Evolutionary conservation across 2,888 invertebrate genomes (phyloP).

Genomic region (Mimachlamys varia): DNA sequence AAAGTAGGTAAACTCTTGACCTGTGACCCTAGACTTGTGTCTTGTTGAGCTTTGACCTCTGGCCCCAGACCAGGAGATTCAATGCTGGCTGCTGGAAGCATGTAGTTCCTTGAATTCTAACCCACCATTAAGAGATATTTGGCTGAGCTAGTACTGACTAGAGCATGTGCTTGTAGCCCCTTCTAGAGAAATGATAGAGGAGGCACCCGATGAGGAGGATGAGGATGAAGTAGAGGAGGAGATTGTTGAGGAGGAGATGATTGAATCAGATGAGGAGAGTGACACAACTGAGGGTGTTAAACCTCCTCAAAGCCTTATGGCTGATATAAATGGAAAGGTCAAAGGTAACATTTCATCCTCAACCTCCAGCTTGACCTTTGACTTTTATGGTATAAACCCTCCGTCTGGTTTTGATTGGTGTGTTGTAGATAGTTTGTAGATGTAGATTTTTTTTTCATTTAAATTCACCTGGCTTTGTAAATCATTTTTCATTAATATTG

Average conservation of each 20-base stretch:
- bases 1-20: neutral
- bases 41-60: too few species aligned
- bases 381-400: neutral
- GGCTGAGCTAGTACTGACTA: constrained; percentile 13
- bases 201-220: constrained; percentile 50
- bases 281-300: neutral
- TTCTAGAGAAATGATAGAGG: constrained; percentile 45
- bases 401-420: neutral
- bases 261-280: constrained; percentile 17
- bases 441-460: neutral
- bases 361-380: constrained; percentile 36
- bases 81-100: neutral
- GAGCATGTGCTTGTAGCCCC: constrained; percentile 43
- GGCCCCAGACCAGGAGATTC: neutral
- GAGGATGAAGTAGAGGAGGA: constrained; percentile 52
- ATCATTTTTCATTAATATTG: neutral
- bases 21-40: neutral
- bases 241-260: constrained; percentile 44
- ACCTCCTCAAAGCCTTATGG: constrained; percentile 18
- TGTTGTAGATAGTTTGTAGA: constrained; percentile 1
- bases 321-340: constrained; percentile 16
- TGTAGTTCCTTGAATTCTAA: neutral
- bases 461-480: constrained; percentile 5
- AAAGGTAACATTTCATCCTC: constrained; percentile 28
- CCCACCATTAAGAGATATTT: neutral